Evolutionary conservation across 2,797 vertebrate genomes (phyloP), one percentile per base, ranked within the genome.

Genomic region (Acridotheres tristis): DNA sequence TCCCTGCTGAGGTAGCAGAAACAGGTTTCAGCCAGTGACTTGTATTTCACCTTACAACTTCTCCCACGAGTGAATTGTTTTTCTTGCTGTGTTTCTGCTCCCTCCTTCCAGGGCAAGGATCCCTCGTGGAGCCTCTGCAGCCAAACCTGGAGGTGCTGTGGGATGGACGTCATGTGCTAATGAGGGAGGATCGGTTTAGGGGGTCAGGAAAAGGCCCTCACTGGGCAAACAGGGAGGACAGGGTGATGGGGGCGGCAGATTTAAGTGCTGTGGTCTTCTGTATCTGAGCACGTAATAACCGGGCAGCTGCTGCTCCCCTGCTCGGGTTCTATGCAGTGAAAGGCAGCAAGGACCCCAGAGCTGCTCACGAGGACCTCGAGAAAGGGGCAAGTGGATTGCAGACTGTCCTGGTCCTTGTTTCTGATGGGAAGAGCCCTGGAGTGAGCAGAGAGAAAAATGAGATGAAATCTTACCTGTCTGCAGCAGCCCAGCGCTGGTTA

Each of bases 1-100:
- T 92, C 94, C 43, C 75, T 94, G 93, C 91, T 95, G 96, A 95
- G 75, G 94, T 74, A 95, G 88, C 95, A 95, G 61, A 95, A 91
- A 81, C 50, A 76, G 91, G 89, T 94, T 88, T 94, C 50, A 87
- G 93, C 32, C 74, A 45, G 79, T 89, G 95, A 89, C 85, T 94
- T 84, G 36, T 48, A 54, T 78, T 96, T 94, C 95, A 82, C 88
- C 83, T 74, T 90, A 88, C 88, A 78, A 38, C 65, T 93, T 94
- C 89, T 90, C 93, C 94, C 94, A 90, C 59, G 38, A 87, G 76
- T 58, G 86, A 67, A 74, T 74, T 93, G 91, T 94, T 95, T 88
- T 93, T 79, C 89, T 96, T 91, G 79, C 91, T 65, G 67, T 1
- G 6, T 81, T 94, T 85, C 90, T 95, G 82, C 73, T 45, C 34